Conservation (phyloP, 2,113 vertebrate species). For the Hirundichthys speculiger region DNA sequence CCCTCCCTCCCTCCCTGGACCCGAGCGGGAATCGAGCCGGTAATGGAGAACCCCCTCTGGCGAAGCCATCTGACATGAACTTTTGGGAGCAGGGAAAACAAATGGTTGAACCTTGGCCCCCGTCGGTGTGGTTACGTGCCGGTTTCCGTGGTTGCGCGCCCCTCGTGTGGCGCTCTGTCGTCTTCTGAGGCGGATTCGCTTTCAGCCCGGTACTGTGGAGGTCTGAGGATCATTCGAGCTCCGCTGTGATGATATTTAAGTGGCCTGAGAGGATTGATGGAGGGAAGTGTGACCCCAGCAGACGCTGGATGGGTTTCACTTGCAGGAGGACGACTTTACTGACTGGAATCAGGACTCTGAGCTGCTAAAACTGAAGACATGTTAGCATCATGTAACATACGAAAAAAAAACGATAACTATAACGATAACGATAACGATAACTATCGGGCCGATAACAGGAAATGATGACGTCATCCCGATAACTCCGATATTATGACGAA, state of each 20-base stretch:
- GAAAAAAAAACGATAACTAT: no score
- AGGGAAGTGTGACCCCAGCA: background rate
- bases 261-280: constrained; percentile 30
- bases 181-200: constrained; percentile 63
- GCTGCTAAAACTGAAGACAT: no score
- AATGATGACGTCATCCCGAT: no score
- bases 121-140: constrained; percentile 77
- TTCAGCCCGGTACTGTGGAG: constrained; percentile 45
- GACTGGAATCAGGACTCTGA: no score
- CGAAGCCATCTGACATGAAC: constrained; percentile 79
- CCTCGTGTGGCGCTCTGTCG: constrained; percentile 64
- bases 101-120: constrained; percentile 82
- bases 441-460: no score
- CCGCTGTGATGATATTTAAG: constrained; percentile 47
- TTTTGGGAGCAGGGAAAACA: constrained; percentile 81
- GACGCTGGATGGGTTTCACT: no score
- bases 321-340: no score
- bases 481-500: no score
- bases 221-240: constrained; percentile 53
- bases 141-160: constrained; percentile 46
- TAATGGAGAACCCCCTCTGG: constrained; percentile 82
- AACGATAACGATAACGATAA: no score
- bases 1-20: constrained; percentile 44
- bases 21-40: constrained; percentile 67
- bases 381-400: no score